phyloP scores from a whole-genome alignment of 2,888 invertebrate species.

The Crocallis elinguaria region DNA sequence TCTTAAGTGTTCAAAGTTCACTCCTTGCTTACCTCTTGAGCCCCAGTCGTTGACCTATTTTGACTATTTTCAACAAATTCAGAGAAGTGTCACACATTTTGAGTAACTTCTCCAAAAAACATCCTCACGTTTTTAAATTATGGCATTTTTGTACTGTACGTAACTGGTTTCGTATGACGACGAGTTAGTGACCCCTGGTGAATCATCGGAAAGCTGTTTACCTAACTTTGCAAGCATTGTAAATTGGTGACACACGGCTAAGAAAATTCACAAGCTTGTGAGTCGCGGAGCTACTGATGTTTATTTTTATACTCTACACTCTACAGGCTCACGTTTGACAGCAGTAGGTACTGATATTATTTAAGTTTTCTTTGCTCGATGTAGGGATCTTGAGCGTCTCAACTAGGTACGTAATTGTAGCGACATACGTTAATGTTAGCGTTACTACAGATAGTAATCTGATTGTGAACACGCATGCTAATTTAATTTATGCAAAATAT shows the following conservation, averaged over 20 bases:
- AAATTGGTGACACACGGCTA: constrained; percentile 28
- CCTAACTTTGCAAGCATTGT: constrained; percentile 42
- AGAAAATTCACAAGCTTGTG: neutral
- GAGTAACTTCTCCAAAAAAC: constrained; percentile 45
- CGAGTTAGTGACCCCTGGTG: constrained; percentile 68
- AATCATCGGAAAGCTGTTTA: constrained; percentile 64
- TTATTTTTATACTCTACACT: too few species aligned
- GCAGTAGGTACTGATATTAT: too few species aligned
- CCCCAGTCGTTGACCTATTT: constrained; percentile 26
- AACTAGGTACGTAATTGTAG: too few species aligned
- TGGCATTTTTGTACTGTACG: constrained; percentile 59
- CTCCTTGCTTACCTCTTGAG: neutral
- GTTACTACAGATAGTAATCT: too few species aligned
- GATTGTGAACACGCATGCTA: too few species aligned
- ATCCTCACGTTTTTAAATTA: constrained; percentile 51
- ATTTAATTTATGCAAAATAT: too few species aligned
- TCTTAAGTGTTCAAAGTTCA: too few species aligned
- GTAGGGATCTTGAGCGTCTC: too few species aligned
- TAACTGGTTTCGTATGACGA: constrained; percentile 62
- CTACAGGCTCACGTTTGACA: too few species aligned
- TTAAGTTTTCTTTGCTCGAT: too few species aligned
- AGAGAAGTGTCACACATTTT: constrained; percentile 57
- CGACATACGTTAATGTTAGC: too few species aligned
- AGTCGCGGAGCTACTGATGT: too few species aligned
- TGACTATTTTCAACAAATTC: constrained; percentile 41